phyloP scores from a whole-genome alignment of 2,113 vertebrate species.

The Ophiodon elongatus region DNA sequence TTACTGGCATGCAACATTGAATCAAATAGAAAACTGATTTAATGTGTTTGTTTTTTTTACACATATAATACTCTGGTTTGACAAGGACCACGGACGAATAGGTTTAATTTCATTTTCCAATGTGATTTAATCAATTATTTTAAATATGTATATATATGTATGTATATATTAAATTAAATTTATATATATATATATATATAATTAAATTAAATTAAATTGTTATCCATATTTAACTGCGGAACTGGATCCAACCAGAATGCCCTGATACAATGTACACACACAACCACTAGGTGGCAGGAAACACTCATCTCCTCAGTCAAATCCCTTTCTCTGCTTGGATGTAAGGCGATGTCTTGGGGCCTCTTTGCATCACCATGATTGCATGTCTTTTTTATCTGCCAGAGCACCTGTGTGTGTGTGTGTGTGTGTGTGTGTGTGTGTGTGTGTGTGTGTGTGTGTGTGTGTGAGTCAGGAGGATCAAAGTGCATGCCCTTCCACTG shows the following conservation, averaged over 20 bases:
- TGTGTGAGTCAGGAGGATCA: slow-evolving; percentile 29
- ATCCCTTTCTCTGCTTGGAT: not conserved
- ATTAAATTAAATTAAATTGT: not conserved
- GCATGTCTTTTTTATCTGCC: slow-evolving; percentile 18
- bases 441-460: too few species aligned
- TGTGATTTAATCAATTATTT: not conserved
- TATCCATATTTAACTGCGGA: not conserved
- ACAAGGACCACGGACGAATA: not conserved
- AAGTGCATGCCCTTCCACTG: slow-evolving; percentile 32
- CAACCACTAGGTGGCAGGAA: slow-evolving; percentile 59
- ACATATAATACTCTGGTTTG: not conserved
- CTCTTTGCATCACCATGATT: slow-evolving; percentile 34
- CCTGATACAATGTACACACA: not conserved
- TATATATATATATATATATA: not conserved
- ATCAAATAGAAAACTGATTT: not conserved
- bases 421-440: too few species aligned
- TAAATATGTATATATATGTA: too few species aligned
- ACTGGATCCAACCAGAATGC: too few species aligned
- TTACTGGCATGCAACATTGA: not conserved
- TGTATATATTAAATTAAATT: too few species aligned
- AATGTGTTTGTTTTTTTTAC: not conserved
- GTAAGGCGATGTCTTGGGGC: not conserved
- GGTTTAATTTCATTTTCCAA: not conserved
- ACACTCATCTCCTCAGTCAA: not conserved
- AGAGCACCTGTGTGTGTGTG: not conserved